Base-by-base conservation (phyloP, 2,113 vertebrate genomes). In the Lontra canadensis region DNA sequence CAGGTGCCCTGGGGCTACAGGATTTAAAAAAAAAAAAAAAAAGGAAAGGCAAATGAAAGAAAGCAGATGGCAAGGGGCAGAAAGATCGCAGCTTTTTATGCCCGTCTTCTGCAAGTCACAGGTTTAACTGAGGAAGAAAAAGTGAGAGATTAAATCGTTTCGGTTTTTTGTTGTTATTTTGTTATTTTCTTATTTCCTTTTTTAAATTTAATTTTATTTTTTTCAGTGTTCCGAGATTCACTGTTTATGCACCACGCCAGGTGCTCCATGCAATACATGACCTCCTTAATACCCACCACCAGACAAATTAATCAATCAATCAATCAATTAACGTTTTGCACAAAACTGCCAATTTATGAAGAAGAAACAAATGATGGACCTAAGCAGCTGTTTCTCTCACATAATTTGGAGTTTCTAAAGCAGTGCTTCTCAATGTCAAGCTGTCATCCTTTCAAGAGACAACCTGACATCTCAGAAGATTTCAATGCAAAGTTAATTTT, bases 371-470 rank as follows among this genome's bases (percentile, higher is more conserved):
- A 63, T 4, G 21, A 65, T 34, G 52, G 44, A 12, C 6, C 8
- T 23, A 57, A 31, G n/a, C 21, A 21, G 8, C 44, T 59, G 34
- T 76, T 94, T 55, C 71, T 81, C 85, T 59, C 57, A 17, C 29
- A 31, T 5, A 42, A 39, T 67, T n/a, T 89, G 44, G 44, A 94
- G n/a, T 65, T 42, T 42, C 59, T 44, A 82, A 49, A n/a, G 73
- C 14, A 0, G 12, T 14, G 8, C 76, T 85, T 81, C 49, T 76
- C 73, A 39, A 8, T n/a, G n/a, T 85, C 88, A 85, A 29, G 65
- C 49, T 52, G 67, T 82, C 78, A 74, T 49, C 81, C 26, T 81
- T 89, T 80, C 63, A 95, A 93, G 73, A 91, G 83, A 87, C 42
- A 96, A 14, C 31, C 78, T 55, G 57, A 85, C 61, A 63, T 81